Base-by-base conservation (phyloP, 2,113 vertebrate genomes). In the Microcebus jonahi region DNA sequence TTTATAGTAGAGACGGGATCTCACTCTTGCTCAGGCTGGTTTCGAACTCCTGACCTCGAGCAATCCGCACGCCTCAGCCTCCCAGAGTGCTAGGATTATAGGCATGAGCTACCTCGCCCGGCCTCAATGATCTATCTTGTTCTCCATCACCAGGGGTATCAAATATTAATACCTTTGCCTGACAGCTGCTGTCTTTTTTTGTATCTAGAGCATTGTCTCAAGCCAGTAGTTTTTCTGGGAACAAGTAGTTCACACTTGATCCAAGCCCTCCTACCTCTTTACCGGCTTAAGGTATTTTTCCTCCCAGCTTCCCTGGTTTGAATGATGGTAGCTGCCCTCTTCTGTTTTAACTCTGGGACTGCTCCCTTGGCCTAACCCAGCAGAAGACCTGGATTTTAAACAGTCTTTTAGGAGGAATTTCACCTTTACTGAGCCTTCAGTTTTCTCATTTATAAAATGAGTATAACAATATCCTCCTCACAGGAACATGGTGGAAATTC, bases 61-160 rank as follows among this genome's bases (percentile, higher is more conserved):
- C 45, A 45, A 45, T 45, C 45, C 0, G 45, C 45, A 7, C 1
- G 45, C 45, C 45, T 45, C 45, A 1, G 45, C 45, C 45, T 45
- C 45, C 45, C 45, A 45, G 45, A 45, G 45, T 45, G 45, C 45
- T 45, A 45, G 45, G 45, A 45, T 45, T 45, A 45, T 45, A 45
- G 45, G 45, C 1, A 0, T 45, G 8, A 45, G 45, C 45, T 1
- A 45, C 45, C 45, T 1, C 42, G 8, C 1, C 45, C 1, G 8
- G 45, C 45, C 45, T 45, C 45, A 45, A 70, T 45, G 13, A n/a
- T 39, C 70, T 39, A 17, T 75, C 3, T 48, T 17, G 5, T 18
- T 91, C 45, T 86, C 85, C 15, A 34, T 90, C 48, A 82, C 59
- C 39, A 61, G 4, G 45, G n/a, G 27, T 34, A 85, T 20, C n/a